These are phyloP conservation scores for Neotoxoptera formosana DNA, from an alignment of 1,140 invertebrate genomes.

Conservation along the genomic window DNA sequence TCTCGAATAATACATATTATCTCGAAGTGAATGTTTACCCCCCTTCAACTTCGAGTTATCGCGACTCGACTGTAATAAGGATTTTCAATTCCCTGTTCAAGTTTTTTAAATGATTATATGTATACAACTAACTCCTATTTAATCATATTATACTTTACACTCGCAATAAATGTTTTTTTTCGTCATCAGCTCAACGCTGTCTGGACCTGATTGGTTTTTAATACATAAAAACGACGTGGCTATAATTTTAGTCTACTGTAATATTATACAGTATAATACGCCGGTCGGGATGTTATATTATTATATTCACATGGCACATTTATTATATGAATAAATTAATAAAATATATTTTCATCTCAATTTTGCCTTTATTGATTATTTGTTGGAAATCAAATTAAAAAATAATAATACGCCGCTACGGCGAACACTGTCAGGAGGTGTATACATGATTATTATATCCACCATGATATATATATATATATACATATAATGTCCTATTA, in stretches of 20 bases:
- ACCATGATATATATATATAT: not conserved
- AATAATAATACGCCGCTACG: not conserved
- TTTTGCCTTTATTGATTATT: not conserved
- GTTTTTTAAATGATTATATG: not conserved
- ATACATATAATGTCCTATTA: too few relatives aligned
- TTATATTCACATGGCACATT: not conserved
- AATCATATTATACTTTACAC: not conserved
- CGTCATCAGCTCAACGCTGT: not conserved
- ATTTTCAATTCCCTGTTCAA: not conserved
- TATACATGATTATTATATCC: not conserved
- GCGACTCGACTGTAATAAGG: too few relatives aligned
- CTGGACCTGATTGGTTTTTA: constrained; percentile 5
- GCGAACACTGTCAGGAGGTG: not conserved
- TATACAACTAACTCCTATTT: not conserved
- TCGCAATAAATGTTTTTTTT: not conserved
- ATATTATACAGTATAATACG: not conserved
- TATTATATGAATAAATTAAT: not conserved
- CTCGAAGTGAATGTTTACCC: too few relatives aligned
- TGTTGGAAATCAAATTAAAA: not conserved
- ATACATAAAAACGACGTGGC: not conserved
- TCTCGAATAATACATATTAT: too few relatives aligned
- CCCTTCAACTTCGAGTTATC: too few relatives aligned
- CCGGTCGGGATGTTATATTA: not conserved
- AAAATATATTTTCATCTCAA: not conserved
- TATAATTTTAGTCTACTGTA: not conserved